Evolutionary conservation across 2,888 invertebrate species (phyloP), one percentile per base, ranked within the genome.

Genomic region (Ormyrus rosae): DNA sequence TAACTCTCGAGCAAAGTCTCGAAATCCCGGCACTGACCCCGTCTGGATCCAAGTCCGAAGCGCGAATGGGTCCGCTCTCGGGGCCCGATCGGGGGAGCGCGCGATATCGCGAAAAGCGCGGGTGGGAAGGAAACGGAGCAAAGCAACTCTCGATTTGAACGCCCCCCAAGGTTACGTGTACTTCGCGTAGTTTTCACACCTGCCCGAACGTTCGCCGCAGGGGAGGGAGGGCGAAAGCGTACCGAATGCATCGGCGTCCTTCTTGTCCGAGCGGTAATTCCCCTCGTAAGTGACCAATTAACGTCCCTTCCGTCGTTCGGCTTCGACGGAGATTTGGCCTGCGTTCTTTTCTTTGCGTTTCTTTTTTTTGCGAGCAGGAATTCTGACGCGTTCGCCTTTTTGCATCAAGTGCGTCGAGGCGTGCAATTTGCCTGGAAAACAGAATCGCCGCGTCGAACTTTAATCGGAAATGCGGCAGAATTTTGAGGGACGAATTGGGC

Each of bases 71-170:
- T 13, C 13, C 4, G 34, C 34, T 2, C 34, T 34, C 34, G 34
- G 34, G 34, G 34, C 34, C 34, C 34, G 34, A 11, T n/a, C 51
- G 50, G 13, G n/a, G 19, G 34, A n/a, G 55, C 45, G 34, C 51
- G 19, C 56, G 55, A 53, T 58, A 72, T 48, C 48, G 78, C 51
- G 78, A 74, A 69, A 74, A 69, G n/a, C 45, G n/a, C 58, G 58
- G 65, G 58, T 46, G 65, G 58, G 79, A 69, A 34, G 34, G 34
- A 64, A 63, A 50, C 9, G 79, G 67, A 56, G 51, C 19, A 7
- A 1, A 2, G 53, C 53, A 2, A 19, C 19, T 46, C 48, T 56
- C 10, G 10, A 34, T 34, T 63, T 61, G 5, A 45, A n/a, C 53
- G 19, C n/a, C 6, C 60, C 72, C 64, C 77, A 64, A 77, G 70